Percentiles rank a stretch among this genome's conserved stretches.
Conservation (phyloP, 1,140 invertebrate species). For the Brachystomella parvula region DNA sequence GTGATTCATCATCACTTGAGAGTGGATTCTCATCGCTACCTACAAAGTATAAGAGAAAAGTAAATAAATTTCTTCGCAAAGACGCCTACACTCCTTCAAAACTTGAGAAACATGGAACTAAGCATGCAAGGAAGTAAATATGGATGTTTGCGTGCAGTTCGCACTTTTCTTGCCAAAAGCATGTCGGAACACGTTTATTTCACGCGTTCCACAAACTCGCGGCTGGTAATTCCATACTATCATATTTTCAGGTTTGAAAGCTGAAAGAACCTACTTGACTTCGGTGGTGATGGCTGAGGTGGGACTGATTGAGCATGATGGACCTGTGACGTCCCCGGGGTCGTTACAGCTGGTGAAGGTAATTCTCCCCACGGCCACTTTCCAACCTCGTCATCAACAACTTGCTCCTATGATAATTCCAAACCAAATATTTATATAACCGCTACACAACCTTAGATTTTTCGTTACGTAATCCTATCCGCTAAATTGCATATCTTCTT, state of each 20-base stretch:
- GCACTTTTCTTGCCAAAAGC: too few species aligned
- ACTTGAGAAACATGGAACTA: too few species aligned
- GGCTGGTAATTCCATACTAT: too few species aligned
- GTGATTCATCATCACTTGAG: slow-evolving; percentile 38
- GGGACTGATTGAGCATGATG: slow-evolving; percentile 16
- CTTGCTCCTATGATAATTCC: slow-evolving; percentile 25
- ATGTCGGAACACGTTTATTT: too few species aligned
- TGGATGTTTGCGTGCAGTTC: too few species aligned
- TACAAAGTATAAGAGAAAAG: background rate
- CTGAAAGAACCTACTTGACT: slow-evolving; percentile 18
- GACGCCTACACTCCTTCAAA: too few species aligned
- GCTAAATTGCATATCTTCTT: background rate
- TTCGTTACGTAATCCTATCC: background rate
- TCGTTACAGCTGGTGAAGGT: slow-evolving; percentile 49
- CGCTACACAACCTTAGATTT: background rate
- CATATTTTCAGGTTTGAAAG: too few species aligned
- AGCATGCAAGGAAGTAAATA: too few species aligned
- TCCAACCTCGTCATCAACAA: slow-evolving; percentile 36
- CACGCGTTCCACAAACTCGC: too few species aligned
- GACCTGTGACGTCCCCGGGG: slow-evolving; percentile 16
- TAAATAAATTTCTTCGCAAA: background rate
- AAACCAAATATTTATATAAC: slow-evolving; percentile 3
- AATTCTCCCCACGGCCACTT: slow-evolving; percentile 94
- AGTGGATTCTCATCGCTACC: slow-evolving; percentile 25
- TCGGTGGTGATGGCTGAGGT: slow-evolving; percentile 1